These are phyloP conservation scores for Haliaeetus leucogaster DNA, from an alignment of 2,113 vertebrate genomes.

Conservation along the genomic window DNA sequence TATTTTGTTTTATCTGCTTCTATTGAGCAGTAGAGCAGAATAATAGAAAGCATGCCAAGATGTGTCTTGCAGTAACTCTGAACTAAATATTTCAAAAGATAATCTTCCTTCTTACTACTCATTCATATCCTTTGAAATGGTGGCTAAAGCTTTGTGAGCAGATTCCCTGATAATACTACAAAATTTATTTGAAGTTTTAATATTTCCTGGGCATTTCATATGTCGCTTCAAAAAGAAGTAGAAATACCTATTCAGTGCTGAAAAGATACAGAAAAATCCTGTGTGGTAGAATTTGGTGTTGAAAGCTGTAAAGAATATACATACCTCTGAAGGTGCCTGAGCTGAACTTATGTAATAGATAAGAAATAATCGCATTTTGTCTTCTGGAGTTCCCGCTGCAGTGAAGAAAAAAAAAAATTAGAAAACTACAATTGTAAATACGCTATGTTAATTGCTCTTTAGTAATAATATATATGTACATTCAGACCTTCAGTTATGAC, in stretches of 20 bases:
- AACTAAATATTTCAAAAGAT: neutral
- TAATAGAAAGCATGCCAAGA: neutral
- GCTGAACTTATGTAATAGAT: slow-evolving; percentile 93
- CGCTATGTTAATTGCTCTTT: neutral
- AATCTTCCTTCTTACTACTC: neutral
- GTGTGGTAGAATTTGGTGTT: neutral
- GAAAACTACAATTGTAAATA: neutral
- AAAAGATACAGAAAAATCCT: neutral
- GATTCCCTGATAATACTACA: neutral
- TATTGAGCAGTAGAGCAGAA: neutral
- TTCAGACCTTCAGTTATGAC: neutral
- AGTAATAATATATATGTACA: neutral
- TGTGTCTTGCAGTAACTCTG: neutral
- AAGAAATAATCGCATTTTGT: slow-evolving; percentile 97
- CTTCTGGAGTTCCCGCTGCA: slow-evolving; percentile 94
- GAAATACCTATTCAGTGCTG: neutral
- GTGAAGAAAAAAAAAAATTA: neutral
- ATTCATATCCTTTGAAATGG: neutral
- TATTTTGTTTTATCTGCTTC: neutral
- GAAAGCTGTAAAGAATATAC: slow-evolving; percentile 60
- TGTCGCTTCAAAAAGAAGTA: neutral
- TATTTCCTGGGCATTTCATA: neutral
- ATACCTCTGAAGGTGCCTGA: slow-evolving; percentile 91
- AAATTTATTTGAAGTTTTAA: neutral
- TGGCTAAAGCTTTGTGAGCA: neutral